Evolutionary conservation across 2,888 invertebrate species (phyloP), one percentile per base, ranked within the genome.

Genomic region (Cordilura impudica): DNA sequence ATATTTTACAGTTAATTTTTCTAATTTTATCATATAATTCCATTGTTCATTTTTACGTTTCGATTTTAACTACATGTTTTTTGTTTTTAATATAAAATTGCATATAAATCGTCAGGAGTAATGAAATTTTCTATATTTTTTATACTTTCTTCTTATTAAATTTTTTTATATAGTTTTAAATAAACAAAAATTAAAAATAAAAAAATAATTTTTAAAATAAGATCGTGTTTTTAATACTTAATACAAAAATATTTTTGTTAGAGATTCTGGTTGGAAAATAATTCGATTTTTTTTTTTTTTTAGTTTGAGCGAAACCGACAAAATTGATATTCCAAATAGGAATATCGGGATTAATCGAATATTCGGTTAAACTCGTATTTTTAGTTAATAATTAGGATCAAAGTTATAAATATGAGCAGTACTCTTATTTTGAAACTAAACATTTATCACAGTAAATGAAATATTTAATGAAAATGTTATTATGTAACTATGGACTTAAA

Each of bases 371-470:
- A n/a, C n/a, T n/a, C n/a, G n/a, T n/a, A n/a, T n/a, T n/a, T n/a
- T n/a, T n/a, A n/a, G n/a, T n/a, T n/a, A n/a, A n/a, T n/a, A n/a
- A n/a, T n/a, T n/a, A n/a, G n/a, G n/a, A 39, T 39, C 35, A 26
- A 26, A n/a, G 35, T n/a, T n/a, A n/a, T n/a, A 39, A 39, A 39
- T 31, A 49, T 19, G 19, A 31, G 49, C 23, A 60, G 10, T 5
- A 29, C 18, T 56, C 29, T 29, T 21, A 23, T 39, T 65, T 58
- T 16, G 18, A 63, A 31, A 51, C 26, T 66, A 10, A n/a, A 53
- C 18, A 61, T 56, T 79, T 79, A 79, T 79, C 79, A 79, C 79
- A 79, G 79, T 67, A 71, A 65, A 56, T 23, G n/a, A 47, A 71
- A 21, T 35, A 45, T 35, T 56, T 19, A 23, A 21, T 29, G 60